A percentile compares a stretch with the other conserved stretches of the same genome.
Conservation (phyloP, 1,140 invertebrate species). For the Aphaenogaster floridana region DNA sequence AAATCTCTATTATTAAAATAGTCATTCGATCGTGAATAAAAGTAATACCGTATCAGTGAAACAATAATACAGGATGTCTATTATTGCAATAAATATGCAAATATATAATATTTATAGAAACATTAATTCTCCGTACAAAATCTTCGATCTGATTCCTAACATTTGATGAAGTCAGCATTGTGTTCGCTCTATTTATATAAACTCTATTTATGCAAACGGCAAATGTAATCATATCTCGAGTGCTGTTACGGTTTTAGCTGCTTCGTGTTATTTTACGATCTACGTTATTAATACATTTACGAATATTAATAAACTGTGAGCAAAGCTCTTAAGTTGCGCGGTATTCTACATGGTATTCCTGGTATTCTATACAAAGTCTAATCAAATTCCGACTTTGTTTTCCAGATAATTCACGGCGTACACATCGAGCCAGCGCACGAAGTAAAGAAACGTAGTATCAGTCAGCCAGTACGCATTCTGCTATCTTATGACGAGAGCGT, state of each 20-base stretch:
- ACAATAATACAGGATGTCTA: not conserved
- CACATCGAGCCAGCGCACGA: constrained; percentile 93
- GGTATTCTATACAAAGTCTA: constrained; percentile 11
- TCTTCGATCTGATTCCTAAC: not conserved
- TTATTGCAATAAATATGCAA: not conserved
- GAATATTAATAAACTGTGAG: not conserved
- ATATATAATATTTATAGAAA: not conserved
- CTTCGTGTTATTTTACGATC: constrained; percentile 1
- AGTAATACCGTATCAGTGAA: not conserved
- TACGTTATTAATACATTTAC: not conserved
- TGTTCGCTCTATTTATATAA: not conserved
- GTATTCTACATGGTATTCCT: not conserved
- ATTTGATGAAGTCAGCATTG: not conserved
- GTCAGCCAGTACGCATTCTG: constrained; percentile 95
- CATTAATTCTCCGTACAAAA: not conserved
- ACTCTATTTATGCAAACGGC: not conserved
- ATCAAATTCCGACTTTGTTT: constrained; percentile 49
- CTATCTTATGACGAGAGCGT: constrained; percentile 96
- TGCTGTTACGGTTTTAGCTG: not conserved
- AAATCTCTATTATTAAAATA: not conserved
- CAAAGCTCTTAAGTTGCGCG: not conserved
- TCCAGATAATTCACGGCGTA: constrained; percentile 94
- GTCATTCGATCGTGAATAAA: not conserved
- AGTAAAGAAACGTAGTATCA: constrained; percentile 93
- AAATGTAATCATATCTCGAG: not conserved